A percentile compares a stretch with the other conserved stretches of the same genome.
phyloP scores from a whole-genome alignment of 2,888 invertebrate species.

The Philaethria dido region DNA sequence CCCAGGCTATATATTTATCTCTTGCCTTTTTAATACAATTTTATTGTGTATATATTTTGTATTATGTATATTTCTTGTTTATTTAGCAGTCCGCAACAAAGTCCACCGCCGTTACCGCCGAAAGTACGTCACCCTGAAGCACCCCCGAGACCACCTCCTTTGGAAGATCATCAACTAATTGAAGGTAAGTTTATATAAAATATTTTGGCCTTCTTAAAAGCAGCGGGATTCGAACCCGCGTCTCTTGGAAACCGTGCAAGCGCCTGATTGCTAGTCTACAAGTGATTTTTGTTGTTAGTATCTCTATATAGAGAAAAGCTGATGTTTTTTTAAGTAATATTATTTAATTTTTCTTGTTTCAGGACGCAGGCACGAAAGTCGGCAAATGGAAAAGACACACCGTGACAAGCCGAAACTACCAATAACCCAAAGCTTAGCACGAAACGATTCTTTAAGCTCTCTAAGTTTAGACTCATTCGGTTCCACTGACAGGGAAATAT shows the following conservation, averaged over 20 bases:
- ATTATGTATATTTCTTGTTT: neutral
- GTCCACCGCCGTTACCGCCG: constrained; percentile 55
- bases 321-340: too few relatives aligned
- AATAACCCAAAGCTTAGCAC: constrained; percentile 51
- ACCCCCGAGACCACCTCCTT: constrained; percentile 51
- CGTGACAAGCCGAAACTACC: constrained; percentile 53
- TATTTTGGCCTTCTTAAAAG: too few relatives aligned
- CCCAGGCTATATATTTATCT: too few relatives aligned
- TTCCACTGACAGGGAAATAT: constrained; percentile 87
- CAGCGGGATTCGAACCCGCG: too few relatives aligned
- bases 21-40: too few relatives aligned
- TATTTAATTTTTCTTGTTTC: constrained; percentile 18
- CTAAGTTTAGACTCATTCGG: constrained; percentile 81
- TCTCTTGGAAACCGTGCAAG: too few relatives aligned
- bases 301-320: too few relatives aligned
- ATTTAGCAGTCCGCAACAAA: constrained; percentile 21
- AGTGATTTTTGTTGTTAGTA: too few relatives aligned
- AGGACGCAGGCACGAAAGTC: constrained; percentile 41
- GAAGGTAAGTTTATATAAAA: constrained; percentile 25
- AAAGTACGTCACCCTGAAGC: constrained; percentile 46
- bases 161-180: constrained; percentile 45
- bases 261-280: too few relatives aligned
- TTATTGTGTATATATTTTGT: too few relatives aligned
- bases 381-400: constrained; percentile 38
- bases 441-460: constrained; percentile 73